Base-by-base conservation (phyloP, 1,140 invertebrate genomes). In the Drosophila simulans region DNA sequence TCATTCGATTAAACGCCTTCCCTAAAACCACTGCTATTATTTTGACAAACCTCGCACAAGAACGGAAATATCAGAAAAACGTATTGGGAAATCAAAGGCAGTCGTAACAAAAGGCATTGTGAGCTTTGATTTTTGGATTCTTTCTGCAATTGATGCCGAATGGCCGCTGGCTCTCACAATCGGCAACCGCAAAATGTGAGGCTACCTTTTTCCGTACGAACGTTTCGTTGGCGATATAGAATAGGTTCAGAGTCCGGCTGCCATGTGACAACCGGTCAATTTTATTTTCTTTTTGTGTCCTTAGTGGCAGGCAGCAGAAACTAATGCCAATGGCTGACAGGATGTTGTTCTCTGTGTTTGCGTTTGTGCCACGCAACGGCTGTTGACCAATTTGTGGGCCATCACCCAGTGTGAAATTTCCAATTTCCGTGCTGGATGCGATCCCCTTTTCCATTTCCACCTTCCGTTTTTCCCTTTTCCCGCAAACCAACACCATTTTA, bases 371-470 rank as follows among this genome's bases (percentile, higher is more conserved):
- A 58, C 53, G 54, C 31, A 52, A 11, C 54, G 83, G 58, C 56
- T 86, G 80, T 88, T 86, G 83, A 86, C 82, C 82, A 86, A 86
- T 86, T 86, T 86, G 82, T 72, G 80, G 84, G 75, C 82, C 83
- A 86, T 86, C 84, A 88, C 83, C 82, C 88, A 86, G 82, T 86
- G 82, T 88, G 82, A 86, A 86, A 86, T 86, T 86, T 86, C 70
- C 82, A 86, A 86, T 86, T 86, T 86, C 82, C 82, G 84, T 75
- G 60, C 80, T 58, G 45, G 58, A 56, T 59, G 42, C 42, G n/a
- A n/a, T 34, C n/a, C 35, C 51, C 59, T 17, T 17, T 42, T n/a
- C 40, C 8, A 37, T n/a, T 45, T 8, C 48, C 56, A 39, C 43
- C 15, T 42, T 5, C 20, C 13, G 39, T 2, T 25, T 20, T 52